phyloP scores from a whole-genome alignment of 2,797 vertebrate species.

The Chelmon rostratus region DNA sequence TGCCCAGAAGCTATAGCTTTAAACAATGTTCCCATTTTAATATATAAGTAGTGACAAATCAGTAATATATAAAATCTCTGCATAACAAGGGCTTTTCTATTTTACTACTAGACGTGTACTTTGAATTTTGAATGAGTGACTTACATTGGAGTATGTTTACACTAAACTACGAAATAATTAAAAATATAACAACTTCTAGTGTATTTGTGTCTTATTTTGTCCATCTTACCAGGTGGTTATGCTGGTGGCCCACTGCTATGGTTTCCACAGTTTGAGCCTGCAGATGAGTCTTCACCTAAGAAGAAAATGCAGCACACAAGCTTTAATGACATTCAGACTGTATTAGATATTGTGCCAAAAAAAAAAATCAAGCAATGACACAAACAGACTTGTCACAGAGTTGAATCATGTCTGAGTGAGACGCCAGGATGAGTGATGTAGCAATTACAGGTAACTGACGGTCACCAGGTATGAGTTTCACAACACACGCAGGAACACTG shows the following conservation, averaged over 20 bases:
- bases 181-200: not conserved
- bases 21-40: not conserved
- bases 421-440: conserved; percentile 10
- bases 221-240: conserved; percentile 91
- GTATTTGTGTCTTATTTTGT: not conserved
- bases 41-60: not conserved
- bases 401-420: not conserved
- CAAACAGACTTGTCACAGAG: conserved; percentile 13
- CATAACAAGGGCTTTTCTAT: not conserved
- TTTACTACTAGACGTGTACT: not conserved
- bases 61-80: not conserved
- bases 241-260: conserved; percentile 94
- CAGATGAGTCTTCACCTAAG: conserved; percentile 94
- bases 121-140: not conserved
- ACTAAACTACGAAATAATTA: not conserved
- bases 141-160: not conserved
- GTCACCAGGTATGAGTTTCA: conserved; percentile 10
- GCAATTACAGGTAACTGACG: conserved; percentile 19
- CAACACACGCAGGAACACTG: not conserved
- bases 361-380: not conserved
- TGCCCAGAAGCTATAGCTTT: not conserved
- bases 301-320: conserved; percentile 21
- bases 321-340: conserved; percentile 9
- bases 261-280: conserved; percentile 90
- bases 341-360: not conserved